Conservation (phyloP, 2,113 vertebrate genomes). For the Xenopus borealis region DNA sequence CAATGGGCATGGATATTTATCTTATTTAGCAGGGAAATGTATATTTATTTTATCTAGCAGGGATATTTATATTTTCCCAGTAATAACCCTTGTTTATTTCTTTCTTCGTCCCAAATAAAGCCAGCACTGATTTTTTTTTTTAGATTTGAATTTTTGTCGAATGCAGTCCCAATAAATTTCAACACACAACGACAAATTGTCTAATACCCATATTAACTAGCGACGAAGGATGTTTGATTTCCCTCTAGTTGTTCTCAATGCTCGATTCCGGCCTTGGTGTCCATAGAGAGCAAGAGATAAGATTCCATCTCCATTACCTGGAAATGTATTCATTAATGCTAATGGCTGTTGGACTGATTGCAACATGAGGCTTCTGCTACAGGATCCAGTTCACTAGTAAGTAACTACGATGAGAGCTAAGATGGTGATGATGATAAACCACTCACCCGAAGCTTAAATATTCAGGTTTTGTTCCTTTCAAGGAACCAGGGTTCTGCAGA, state of each 20-base stretch:
- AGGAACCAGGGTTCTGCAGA: too few relatives aligned
- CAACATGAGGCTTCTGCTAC: slow-evolving; percentile 9
- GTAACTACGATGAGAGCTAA: slow-evolving; percentile 35
- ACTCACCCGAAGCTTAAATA: background rate
- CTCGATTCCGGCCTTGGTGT: slow-evolving; percentile 23
- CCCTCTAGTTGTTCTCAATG: background rate
- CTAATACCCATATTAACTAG: background rate
- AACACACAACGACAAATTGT: slow-evolving; percentile 10
- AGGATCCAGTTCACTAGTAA: slow-evolving; percentile 31
- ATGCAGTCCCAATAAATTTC: too few relatives aligned
- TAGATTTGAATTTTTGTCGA: too few relatives aligned
- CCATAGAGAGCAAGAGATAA: slow-evolving; percentile 31
- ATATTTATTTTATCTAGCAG: too few relatives aligned
- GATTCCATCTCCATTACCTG: slow-evolving; percentile 30
- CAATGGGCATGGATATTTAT: too few relatives aligned
- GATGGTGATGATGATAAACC: slow-evolving; percentile 12
- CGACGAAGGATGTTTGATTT: slow-evolving; percentile 29
- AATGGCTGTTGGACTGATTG: slow-evolving; percentile 15
- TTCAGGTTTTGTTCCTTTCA: background rate
- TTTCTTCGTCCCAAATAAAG: too few relatives aligned
- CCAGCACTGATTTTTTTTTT: too few relatives aligned
- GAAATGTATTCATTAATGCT: slow-evolving; percentile 35
- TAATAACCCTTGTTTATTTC: too few relatives aligned
- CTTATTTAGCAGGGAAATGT: too few relatives aligned
- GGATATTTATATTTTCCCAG: too few relatives aligned